These are phyloP conservation scores for Biston betularia DNA, from an alignment of 2,888 invertebrate species.

Conservation along the genomic window DNA sequence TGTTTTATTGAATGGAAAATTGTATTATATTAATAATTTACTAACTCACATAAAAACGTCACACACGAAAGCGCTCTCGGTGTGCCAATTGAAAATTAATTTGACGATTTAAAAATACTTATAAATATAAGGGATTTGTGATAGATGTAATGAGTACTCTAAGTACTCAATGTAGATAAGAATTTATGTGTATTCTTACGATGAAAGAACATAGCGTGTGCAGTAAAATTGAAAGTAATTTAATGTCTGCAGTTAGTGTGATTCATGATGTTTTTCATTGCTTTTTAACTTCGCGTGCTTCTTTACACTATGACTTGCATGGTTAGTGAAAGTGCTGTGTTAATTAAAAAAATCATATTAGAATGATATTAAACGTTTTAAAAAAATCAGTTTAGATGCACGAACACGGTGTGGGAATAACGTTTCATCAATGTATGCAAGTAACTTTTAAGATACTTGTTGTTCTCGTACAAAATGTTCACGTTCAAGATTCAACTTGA, in stretches of 20 bases:
- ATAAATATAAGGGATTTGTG: conserved; percentile 42
- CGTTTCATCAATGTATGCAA: no score
- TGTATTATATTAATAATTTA: neutral
- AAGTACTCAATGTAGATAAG: conserved; percentile 37
- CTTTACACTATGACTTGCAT: neutral
- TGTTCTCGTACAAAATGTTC: neutral
- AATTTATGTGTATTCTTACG: conserved; percentile 23
- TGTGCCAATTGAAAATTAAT: neutral
- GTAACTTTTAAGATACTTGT: neutral
- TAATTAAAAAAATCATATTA: neutral
- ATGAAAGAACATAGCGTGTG: conserved; percentile 15
- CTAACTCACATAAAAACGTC: neutral
- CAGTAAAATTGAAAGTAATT: conserved; percentile 15
- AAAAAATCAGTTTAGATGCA: neutral
- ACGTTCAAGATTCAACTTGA: neutral
- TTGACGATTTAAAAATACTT: neutral
- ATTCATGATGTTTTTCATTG: conserved; percentile 19
- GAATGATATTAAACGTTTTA: neutral
- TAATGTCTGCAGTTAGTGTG: conserved; percentile 18
- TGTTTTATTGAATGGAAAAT: neutral
- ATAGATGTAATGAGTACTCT: conserved; percentile 44
- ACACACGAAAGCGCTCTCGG: conserved; percentile 7
- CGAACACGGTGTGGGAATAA: neutral
- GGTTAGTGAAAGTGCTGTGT: conserved; percentile 7
- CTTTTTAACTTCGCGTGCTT: conserved; percentile 8